A percentile compares a stretch with the other conserved stretches of the same genome.
These are phyloP conservation scores for Cyanoderma ruficeps DNA, from an alignment of 2,113 vertebrate species.

Conservation along the genomic window DNA sequence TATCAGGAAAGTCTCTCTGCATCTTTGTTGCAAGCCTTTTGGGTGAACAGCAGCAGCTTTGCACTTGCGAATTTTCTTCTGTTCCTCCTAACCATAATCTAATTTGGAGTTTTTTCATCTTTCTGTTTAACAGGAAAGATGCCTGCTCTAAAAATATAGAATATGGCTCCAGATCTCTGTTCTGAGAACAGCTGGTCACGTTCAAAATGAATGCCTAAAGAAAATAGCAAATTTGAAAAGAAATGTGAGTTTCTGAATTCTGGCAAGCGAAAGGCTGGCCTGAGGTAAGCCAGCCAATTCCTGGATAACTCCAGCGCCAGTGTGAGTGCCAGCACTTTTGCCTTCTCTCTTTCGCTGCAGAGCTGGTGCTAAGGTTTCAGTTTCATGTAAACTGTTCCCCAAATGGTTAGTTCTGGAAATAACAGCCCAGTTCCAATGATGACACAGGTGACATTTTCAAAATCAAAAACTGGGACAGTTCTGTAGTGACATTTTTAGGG, in stretches of 20 bases:
- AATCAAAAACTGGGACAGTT: slow-evolving; percentile 67
- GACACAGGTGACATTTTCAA: slow-evolving; percentile 71
- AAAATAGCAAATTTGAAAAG: slow-evolving; percentile 67
- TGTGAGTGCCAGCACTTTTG: slow-evolving; percentile 51
- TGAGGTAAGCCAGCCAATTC: slow-evolving; percentile 58
- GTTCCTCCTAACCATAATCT: slow-evolving; percentile 52
- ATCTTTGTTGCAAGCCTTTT: slow-evolving; percentile 27
- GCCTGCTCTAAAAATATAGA: slow-evolving; percentile 67
- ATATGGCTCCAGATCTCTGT: slow-evolving; percentile 63
- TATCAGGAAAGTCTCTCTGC: background rate
- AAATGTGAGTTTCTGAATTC: slow-evolving; percentile 49
- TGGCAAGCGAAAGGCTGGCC: slow-evolving; percentile 54
- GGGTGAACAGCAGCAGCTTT: slow-evolving; percentile 53
- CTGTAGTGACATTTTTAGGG: slow-evolving; percentile 66
- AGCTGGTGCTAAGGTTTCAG: slow-evolving; percentile 62
- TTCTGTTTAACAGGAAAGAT: slow-evolving; percentile 68
- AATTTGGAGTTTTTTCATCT: slow-evolving; percentile 66
- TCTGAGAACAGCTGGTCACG: slow-evolving; percentile 70
- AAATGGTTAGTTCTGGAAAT: slow-evolving; percentile 68
- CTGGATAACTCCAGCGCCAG: slow-evolving; percentile 37
- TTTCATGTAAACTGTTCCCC: slow-evolving; percentile 41
- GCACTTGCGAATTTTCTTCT: slow-evolving; percentile 53
- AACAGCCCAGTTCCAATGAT: slow-evolving; percentile 63
- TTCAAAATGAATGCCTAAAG: slow-evolving; percentile 67
- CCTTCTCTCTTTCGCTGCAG: slow-evolving; percentile 32